A percentile compares a stretch with the other conserved stretches of the same genome.
Conservation (phyloP, 2,888 invertebrate genomes). For the Coenonympha arcania region DNA sequence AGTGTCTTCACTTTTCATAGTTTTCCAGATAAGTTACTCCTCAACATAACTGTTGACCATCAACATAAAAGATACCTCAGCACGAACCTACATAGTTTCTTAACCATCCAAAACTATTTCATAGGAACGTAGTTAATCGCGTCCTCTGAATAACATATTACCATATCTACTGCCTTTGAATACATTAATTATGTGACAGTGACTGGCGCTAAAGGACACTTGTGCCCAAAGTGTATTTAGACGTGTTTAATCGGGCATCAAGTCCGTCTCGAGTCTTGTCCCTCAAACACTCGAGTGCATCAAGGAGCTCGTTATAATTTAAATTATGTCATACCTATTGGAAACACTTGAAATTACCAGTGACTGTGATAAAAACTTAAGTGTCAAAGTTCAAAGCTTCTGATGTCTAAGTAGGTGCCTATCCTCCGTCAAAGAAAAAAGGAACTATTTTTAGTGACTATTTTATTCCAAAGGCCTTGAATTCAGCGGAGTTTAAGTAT, state of each 20-base stretch:
- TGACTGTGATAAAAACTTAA: background rate
- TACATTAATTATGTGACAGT: constrained; percentile 21
- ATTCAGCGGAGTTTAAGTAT: too few relatives aligned
- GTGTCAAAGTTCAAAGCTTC: background rate
- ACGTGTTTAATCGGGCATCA: constrained; percentile 25
- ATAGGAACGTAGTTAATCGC: constrained; percentile 1
- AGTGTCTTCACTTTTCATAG: too few relatives aligned
- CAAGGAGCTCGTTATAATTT: background rate
- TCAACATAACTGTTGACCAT: background rate
- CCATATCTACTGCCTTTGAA: constrained; percentile 11
- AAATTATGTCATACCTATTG: background rate
- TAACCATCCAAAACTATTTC: constrained; percentile 15
- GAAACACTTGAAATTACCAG: background rate
- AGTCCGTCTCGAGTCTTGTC: constrained; percentile 1
- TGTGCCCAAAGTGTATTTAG: constrained; percentile 19
- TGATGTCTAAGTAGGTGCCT: background rate
- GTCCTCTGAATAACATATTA: constrained; percentile 8
- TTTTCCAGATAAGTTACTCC: background rate
- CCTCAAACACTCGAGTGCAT: constrained; percentile 5
- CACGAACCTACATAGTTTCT: background rate
- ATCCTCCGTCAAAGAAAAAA: background rate
- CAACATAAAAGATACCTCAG: background rate
- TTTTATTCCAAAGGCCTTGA: background rate
- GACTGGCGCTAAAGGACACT: constrained; percentile 19
- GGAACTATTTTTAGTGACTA: background rate